Evolutionary conservation across 2,113 vertebrate species (phyloP).

Genomic region (Miniopterus natalensis): DNA sequence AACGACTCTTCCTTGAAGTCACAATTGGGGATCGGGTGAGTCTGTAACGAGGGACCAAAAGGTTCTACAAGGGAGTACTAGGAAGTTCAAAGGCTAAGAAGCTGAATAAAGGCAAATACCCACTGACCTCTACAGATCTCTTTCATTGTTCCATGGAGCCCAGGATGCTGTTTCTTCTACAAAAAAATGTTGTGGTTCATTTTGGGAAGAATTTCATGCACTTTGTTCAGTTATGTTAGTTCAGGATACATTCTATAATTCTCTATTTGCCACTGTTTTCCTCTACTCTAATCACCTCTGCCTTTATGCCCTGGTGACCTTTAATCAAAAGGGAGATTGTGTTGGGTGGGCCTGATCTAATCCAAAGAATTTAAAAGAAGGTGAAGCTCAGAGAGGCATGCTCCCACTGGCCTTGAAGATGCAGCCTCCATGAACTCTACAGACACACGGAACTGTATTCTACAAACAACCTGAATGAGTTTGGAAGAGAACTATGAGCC

Average conservation of each 20-base stretch:
- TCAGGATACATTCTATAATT: neutral
- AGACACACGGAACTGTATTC: neutral
- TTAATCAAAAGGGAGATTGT: neutral
- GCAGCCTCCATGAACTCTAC: neutral
- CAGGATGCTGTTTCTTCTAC: neutral
- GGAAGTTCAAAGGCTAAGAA: neutral
- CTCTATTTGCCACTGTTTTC: conserved; percentile 2
- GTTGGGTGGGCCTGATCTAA: neutral
- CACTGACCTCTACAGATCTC: neutral
- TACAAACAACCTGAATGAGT: neutral
- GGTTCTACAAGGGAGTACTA: neutral
- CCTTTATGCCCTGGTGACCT: neutral
- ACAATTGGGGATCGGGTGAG: neutral
- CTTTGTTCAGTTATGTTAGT: neutral
- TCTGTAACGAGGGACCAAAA: neutral
- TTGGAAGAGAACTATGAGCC: neutral
- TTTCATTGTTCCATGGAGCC: neutral
- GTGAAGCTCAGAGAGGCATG: neutral
- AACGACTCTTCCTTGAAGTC: conserved; percentile 17
- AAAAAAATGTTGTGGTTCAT: conserved; percentile 9
- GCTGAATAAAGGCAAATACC: neutral
- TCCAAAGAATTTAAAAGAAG: neutral
- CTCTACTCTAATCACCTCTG: conserved; percentile 19
- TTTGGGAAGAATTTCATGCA: neutral
- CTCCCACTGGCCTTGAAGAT: neutral